Evolutionary conservation across 35 echinoderm and acorn worm genomes (phyloP), one percentile per base, ranked within the genome.

Genomic region (Strongylocentrotus purpuratus): DNA sequence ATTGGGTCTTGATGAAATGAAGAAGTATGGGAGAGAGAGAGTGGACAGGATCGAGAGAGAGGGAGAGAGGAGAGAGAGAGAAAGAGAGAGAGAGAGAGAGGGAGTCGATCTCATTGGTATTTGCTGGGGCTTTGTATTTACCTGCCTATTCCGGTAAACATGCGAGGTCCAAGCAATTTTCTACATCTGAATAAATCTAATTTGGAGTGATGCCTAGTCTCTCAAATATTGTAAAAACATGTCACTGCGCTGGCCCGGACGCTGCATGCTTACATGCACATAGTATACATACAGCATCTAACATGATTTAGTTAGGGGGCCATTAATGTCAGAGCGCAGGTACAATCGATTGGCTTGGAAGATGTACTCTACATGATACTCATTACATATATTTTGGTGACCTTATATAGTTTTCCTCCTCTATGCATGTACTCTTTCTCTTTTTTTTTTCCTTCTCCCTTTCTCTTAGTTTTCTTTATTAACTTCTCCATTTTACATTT

Each of bases 1-100:
- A 89, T 89, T 89, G 87, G 87, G 87, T 89, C 45, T 89, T 89
- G 87, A 89, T 89, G 87, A 89, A 89, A 89, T 89, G 87, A 46
- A 46, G 31, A 78, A 78, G 65, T n/a, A 78, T 28, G 65, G 25
- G 50, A 13, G 50, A 78, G 22, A 78, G 65, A 28, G 65, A 5
- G 28, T 70, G 61, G 61, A 25, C 4, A 13, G 52, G 11, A 59
- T 1, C n/a, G 65, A 78, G 65, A 78, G 20, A 78, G n/a, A 78
- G 65, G n/a, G 65, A 71, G 18, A 71, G 61, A 78, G 65, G n/a
- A 13, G 50, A 78, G 22, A 78, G 65, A 28, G 65, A 5, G 28
- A 59, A 3, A 78, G 65, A 78, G 65, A 78, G 20, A 78, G n/a
- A 78, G 65, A 78, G 65, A 71, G 18, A 71, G 61, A 78, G 65